Evolutionary conservation across 2,113 vertebrate species (phyloP).

Genomic region (Psittacus erithacus): DNA sequence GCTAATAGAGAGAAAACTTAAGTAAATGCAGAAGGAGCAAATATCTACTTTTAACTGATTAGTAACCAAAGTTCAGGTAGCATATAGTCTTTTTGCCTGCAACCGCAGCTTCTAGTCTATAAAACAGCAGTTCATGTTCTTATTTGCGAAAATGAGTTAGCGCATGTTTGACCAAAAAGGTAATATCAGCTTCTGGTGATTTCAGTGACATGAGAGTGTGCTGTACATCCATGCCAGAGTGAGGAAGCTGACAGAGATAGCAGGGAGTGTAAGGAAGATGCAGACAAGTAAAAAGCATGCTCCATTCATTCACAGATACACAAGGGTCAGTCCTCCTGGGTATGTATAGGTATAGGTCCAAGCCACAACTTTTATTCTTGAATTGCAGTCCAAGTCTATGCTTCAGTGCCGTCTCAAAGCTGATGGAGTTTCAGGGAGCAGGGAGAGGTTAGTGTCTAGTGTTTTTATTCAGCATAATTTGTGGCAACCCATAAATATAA

Average conservation of each 20-base stretch:
- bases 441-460: neutral
- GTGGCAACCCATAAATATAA: constrained; percentile 28
- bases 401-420: neutral
- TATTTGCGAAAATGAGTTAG: neutral
- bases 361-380: constrained; percentile 16
- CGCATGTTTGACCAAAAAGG: neutral
- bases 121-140: neutral
- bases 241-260: neutral
- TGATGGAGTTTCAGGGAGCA: constrained; percentile 18
- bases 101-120: neutral
- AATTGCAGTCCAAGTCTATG: neutral
- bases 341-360: neutral
- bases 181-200: neutral
- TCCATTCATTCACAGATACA: neutral
- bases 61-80: constrained; percentile 11
- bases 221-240: neutral
- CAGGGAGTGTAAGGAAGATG: neutral
- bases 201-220: neutral
- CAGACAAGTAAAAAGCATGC: neutral
- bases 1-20: constrained; percentile 53
- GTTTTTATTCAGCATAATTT: constrained; percentile 19
- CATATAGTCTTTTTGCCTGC: neutral
- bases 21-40: constrained; percentile 41
- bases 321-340: neutral
- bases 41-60: constrained; percentile 44